Evolutionary conservation across 2,797 vertebrate genomes (phyloP).

Genomic region (Diglossa cyanea): DNA sequence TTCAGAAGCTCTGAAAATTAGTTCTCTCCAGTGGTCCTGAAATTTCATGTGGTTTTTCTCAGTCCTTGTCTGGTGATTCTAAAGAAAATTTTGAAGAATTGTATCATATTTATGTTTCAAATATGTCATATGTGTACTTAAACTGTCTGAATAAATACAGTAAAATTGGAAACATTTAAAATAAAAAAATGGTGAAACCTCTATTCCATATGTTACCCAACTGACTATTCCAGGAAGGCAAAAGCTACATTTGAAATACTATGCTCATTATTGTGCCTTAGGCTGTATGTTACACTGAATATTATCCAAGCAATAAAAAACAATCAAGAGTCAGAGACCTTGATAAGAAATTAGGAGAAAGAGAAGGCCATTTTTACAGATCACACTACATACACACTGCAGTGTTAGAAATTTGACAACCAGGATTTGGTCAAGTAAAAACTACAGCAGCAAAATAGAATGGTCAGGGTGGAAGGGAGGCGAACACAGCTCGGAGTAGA

Average conservation of each 20-base stretch:
- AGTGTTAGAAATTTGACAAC: not conserved
- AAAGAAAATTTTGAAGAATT: not conserved
- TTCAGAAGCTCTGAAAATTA: not conserved
- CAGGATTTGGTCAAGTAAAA: not conserved
- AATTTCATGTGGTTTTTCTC: not conserved
- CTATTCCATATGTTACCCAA: not conserved
- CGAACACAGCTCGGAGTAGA: not conserved
- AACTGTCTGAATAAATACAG: not conserved
- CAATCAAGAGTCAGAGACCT: not conserved
- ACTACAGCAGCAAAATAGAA: not conserved
- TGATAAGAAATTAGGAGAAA: not conserved
- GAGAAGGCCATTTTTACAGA: not conserved
- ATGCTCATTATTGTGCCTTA: not conserved
- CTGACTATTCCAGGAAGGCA: not conserved
- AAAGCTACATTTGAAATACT: not conserved
- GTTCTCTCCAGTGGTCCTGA: not conserved
- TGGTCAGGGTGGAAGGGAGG: accelerated
- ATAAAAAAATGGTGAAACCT: not conserved
- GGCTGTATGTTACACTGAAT: not conserved
- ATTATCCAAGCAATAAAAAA: not conserved
- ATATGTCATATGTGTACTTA: not conserved
- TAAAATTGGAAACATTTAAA: not conserved
- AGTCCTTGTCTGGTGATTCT: not conserved
- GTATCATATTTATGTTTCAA: not conserved
- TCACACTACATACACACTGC: accelerated